These are phyloP conservation scores for Protodeltote pygarga DNA, from an alignment of 2,888 invertebrate species.

Conservation along the genomic window DNA sequence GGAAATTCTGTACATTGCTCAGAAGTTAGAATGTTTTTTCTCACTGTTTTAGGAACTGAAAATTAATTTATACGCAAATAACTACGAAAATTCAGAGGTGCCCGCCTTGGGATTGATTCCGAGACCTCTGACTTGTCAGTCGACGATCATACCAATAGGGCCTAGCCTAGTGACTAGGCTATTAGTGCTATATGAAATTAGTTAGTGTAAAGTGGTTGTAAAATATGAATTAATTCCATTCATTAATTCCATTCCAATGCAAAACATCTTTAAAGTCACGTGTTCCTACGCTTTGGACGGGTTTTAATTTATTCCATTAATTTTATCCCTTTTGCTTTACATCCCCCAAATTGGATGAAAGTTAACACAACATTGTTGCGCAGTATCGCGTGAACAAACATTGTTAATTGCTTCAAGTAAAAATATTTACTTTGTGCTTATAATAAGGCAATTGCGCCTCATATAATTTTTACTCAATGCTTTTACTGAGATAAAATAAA, in stretches of 20 bases:
- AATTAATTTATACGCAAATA: too few species aligned
- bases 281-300: not conserved
- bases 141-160: too few species aligned
- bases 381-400: slow-evolving; percentile 51
- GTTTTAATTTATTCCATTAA: slow-evolving; percentile 17
- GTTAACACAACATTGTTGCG: slow-evolving; percentile 21
- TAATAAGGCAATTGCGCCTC: slow-evolving; percentile 52
- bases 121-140: too few species aligned
- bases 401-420: slow-evolving; percentile 54
- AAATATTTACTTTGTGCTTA: slow-evolving; percentile 59
- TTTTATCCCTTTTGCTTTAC: slow-evolving; percentile 12
- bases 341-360: slow-evolving; percentile 15
- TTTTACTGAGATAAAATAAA: slow-evolving; percentile 10
- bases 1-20: too few species aligned
- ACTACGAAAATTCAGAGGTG: too few species aligned
- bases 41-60: too few species aligned
- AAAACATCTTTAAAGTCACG: not conserved
- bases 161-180: too few species aligned
- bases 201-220: too few species aligned
- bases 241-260: not conserved
- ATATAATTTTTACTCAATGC: slow-evolving; percentile 18
- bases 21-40: too few species aligned
- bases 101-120: too few species aligned
- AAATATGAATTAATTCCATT: too few species aligned
- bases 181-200: too few species aligned